Conservation (phyloP, 2,888 invertebrate genomes). For the Matsumyia berberina region DNA sequence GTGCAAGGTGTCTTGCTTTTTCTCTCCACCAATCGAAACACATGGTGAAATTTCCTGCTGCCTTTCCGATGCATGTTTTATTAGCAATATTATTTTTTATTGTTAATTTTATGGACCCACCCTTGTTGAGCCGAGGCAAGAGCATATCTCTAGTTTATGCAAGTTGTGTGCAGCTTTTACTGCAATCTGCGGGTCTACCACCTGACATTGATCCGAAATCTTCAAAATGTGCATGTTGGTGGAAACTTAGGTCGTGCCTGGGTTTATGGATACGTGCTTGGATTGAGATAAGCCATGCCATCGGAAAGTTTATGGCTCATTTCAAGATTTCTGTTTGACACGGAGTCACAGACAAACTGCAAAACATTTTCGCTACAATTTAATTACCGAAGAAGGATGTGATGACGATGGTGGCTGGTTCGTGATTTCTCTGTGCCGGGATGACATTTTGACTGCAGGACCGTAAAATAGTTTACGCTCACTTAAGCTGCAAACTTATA, state of each 20-base stretch:
- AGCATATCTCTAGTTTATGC: slow-evolving; percentile 4
- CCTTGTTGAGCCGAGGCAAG: slow-evolving; percentile 22
- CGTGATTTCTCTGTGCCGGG: background rate
- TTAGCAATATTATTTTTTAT: slow-evolving; percentile 66
- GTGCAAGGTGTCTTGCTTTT: background rate
- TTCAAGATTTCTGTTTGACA: slow-evolving; percentile 21
- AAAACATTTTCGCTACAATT: slow-evolving; percentile 23
- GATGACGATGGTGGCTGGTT: background rate
- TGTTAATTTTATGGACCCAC: slow-evolving; percentile 66
- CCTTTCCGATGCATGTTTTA: slow-evolving; percentile 52
- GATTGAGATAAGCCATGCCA: slow-evolving; percentile 29
- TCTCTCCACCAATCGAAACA: slow-evolving; percentile 21
- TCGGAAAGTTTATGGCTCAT: slow-evolving; percentile 25
- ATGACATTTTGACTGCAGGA: background rate
- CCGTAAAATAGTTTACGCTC: background rate
- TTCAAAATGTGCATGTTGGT: slow-evolving; percentile 43
- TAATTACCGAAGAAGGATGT: slow-evolving; percentile 8
- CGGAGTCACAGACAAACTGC: slow-evolving; percentile 5
- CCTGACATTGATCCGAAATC: slow-evolving; percentile 47
- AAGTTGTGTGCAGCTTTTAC: slow-evolving; percentile 33
- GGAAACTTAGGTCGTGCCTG: slow-evolving; percentile 20
- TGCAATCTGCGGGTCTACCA: slow-evolving; percentile 26
- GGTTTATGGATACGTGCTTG: slow-evolving; percentile 51
- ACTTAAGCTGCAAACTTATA: background rate
- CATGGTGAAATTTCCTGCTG: background rate